Evolutionary conservation across 2,113 vertebrate genomes (phyloP), one percentile per base, ranked within the genome.

Genomic region (Sula dactylatra): DNA sequence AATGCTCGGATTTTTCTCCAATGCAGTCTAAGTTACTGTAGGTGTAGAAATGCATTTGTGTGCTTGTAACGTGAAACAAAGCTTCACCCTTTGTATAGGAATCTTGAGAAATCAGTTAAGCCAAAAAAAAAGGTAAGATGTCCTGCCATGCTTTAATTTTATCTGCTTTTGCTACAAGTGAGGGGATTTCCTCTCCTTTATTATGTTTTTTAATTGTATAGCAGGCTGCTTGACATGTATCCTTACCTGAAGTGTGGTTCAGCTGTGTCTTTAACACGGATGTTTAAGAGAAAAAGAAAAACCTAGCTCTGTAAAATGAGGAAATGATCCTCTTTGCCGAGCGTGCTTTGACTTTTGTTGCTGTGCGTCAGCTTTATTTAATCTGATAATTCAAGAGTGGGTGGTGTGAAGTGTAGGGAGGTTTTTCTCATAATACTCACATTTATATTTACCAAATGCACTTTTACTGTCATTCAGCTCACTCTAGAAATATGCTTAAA

Each of bases 401-500:
- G 88, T 88, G 79, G 73, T 56, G 10, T 93, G 91, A 94, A 93
- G 54, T 19, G 56, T 77, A 91, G 93, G 86, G 92, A 96, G 82
- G 59, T 82, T 94, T 92, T 88, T 84, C 90, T 94, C 88, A 50
- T 94, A 78, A 93, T 92, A 88, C 81, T 95, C 92, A 91, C 81
- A 8, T 86, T 94, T 86, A 25, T 84, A 79, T 96, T 92, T 95
- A 95, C 89, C 73, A 14, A 90, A 94, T 86, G 89, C 78, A 58
- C 90, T 97, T 97, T 79, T 78, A 55, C 64, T 96, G 93, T 86
- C 38, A 54, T 90, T 95, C 94, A 88, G 94, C 95, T 96, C 90
- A 34, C 88, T 94, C 86, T 85, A 96, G 90, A 96, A 95, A 95
- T 82, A 90, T 13, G 32, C 95, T 93, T 95, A 47, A 92, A 70